Percentiles rank a stretch among this genome's conserved stretches.
Conservation (phyloP, 2,113 vertebrate species). For the Peromyscus polionotus region DNA sequence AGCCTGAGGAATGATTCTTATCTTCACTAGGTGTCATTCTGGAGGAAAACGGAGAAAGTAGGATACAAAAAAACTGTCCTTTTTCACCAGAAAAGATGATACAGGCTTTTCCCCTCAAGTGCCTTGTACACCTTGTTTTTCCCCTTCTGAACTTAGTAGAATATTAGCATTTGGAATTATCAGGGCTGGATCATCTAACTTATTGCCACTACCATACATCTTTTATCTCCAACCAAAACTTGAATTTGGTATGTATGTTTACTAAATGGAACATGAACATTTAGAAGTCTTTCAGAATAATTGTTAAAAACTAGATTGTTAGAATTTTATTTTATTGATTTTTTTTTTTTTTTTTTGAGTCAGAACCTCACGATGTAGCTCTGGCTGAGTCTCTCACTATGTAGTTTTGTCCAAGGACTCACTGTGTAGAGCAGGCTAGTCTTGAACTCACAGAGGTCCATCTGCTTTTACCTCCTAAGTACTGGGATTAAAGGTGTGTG, state of each 20-base stretch:
- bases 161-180: constrained; percentile 8
- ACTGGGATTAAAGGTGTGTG: neutral
- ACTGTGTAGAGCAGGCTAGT: neutral
- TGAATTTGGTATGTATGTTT: constrained; percentile 31
- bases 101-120: neutral
- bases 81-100: neutral
- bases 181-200: neutral
- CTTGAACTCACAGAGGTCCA: neutral
- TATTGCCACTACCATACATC: neutral
- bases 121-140: neutral
- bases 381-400: neutral
- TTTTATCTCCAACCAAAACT: neutral
- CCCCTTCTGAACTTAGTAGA: constrained; percentile 46
- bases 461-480: neutral
- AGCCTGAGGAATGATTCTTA: constrained; percentile 33
- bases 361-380: neutral
- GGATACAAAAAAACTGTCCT: neutral
- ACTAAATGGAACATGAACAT: constrained; percentile 44
- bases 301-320: constrained; percentile 50
- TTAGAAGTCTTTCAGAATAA: constrained; percentile 34
- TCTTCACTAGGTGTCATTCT: neutral
- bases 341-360: neutral
- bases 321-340: constrained; percentile 6
- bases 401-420: neutral
- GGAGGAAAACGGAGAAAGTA: neutral